Percentiles rank a stretch among this genome's conserved stretches.
Evolutionary conservation across 2,113 vertebrate genomes (phyloP).

Genomic region (Thryonomys swinderianus): DNA sequence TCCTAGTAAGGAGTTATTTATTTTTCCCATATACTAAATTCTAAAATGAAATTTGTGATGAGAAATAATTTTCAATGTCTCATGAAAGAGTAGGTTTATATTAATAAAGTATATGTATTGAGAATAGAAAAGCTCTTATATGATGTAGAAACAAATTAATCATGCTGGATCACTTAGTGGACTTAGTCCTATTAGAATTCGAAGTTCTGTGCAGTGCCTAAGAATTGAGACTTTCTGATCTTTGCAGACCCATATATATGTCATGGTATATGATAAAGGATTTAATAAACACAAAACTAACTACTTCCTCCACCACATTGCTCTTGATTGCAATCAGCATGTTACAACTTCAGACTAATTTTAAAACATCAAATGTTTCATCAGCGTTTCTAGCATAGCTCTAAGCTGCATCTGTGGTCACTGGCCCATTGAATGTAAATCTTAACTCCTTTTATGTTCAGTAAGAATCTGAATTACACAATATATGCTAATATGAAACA

Average conservation of each 20-base stretch:
- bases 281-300: constrained; percentile 67
- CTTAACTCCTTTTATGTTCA: constrained; percentile 63
- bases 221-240: neutral
- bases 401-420: constrained; percentile 47
- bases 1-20: neutral
- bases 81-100: neutral
- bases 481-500: constrained; percentile 37
- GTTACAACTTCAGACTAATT: constrained; percentile 75
- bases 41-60: neutral
- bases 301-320: constrained; percentile 13
- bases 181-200: neutral
- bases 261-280: neutral
- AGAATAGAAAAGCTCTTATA: neutral
- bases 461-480: constrained; percentile 54
- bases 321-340: constrained; percentile 77
- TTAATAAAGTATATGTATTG: neutral
- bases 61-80: neutral
- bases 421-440: constrained; percentile 45
- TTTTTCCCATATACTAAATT: neutral
- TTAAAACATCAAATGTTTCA: constrained; percentile 52
- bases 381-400: constrained; percentile 42
- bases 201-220: neutral
- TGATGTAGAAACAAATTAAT: neutral
- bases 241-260: neutral
- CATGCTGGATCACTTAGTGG: neutral